A percentile compares a stretch with the other conserved stretches of the same genome.
Conservation (phyloP, 2,113 vertebrate species). For the Hemiscyllium ocellatum region DNA sequence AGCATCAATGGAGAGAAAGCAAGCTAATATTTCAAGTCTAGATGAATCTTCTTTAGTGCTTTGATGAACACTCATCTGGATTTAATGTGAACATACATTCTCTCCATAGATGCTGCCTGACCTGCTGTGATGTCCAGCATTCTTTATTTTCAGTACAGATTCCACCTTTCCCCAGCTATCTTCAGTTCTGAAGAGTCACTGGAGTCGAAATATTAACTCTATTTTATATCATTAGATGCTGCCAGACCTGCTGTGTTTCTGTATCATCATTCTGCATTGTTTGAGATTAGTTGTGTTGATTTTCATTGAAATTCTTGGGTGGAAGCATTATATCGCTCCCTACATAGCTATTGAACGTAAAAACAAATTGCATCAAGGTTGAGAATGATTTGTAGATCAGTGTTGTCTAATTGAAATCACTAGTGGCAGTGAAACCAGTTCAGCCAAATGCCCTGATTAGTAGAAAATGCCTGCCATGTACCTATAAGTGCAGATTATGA, state of each 20-base stretch:
- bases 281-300: not conserved
- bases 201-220: too few species aligned
- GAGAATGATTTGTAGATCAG: not conserved
- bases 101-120: too few species aligned
- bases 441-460: not conserved
- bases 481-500: not conserved
- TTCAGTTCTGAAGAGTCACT: too few species aligned
- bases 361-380: not conserved
- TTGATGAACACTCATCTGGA: too few species aligned
- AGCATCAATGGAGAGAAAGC: too few species aligned
- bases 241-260: not conserved
- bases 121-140: too few species aligned
- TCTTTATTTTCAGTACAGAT: too few species aligned
- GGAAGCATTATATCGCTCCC: not conserved
- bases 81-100: too few species aligned
- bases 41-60: too few species aligned
- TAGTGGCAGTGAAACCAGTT: not conserved
- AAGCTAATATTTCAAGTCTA: too few species aligned
- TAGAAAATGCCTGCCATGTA: not conserved
- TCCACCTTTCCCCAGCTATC: too few species aligned
- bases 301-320: not conserved
- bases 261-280: not conserved
- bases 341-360: not conserved
- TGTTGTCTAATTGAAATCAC: not conserved
- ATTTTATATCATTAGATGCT: too few species aligned